phyloP scores from a whole-genome alignment of 1,140 invertebrate species.

The Achatina immaculata region DNA sequence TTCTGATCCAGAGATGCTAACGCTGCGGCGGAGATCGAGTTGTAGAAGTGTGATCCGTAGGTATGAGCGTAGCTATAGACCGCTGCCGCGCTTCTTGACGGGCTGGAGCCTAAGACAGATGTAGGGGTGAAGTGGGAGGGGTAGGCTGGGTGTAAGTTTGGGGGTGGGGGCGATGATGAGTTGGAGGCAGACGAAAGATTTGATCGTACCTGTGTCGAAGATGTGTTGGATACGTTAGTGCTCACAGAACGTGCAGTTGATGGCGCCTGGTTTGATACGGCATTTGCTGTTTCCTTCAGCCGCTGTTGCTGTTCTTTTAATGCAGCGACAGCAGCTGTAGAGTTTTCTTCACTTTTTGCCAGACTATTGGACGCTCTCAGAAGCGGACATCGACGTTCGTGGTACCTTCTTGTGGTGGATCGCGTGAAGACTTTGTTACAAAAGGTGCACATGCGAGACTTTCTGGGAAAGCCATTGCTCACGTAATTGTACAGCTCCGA shows the following conservation, averaged over 20 bases:
- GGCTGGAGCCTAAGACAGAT: slow-evolving; percentile 16
- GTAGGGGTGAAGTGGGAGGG: slow-evolving; percentile 10
- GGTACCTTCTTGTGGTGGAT: slow-evolving; percentile 65
- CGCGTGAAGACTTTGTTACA: slow-evolving; percentile 67
- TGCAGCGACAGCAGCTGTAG: slow-evolving; percentile 12
- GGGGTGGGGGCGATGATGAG: slow-evolving; percentile 17
- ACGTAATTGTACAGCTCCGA: slow-evolving; percentile 65
- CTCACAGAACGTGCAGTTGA: neutral
- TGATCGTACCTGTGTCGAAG: neutral
- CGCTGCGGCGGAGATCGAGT: slow-evolving; percentile 26
- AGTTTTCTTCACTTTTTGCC: slow-evolving; percentile 45
- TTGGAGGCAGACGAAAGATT: slow-evolving; percentile 10
- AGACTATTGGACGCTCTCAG: slow-evolving; percentile 57
- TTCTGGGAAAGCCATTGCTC: slow-evolving; percentile 64
- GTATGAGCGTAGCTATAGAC: slow-evolving; percentile 32
- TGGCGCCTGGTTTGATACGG: neutral
- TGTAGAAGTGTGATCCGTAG: slow-evolving; percentile 33
- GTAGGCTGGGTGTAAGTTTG: slow-evolving; percentile 29
- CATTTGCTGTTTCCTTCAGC: slow-evolving; percentile 19
- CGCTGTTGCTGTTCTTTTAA: slow-evolving; percentile 39
- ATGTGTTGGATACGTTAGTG: neutral
- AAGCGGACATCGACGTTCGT: slow-evolving; percentile 64
- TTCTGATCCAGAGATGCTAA: slow-evolving; percentile 30
- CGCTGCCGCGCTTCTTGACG: slow-evolving; percentile 15
- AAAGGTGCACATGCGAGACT: slow-evolving; percentile 65